These are phyloP conservation scores for Sphaerophoria taeniata DNA, from an alignment of 2,888 invertebrate species.

Conservation along the genomic window DNA sequence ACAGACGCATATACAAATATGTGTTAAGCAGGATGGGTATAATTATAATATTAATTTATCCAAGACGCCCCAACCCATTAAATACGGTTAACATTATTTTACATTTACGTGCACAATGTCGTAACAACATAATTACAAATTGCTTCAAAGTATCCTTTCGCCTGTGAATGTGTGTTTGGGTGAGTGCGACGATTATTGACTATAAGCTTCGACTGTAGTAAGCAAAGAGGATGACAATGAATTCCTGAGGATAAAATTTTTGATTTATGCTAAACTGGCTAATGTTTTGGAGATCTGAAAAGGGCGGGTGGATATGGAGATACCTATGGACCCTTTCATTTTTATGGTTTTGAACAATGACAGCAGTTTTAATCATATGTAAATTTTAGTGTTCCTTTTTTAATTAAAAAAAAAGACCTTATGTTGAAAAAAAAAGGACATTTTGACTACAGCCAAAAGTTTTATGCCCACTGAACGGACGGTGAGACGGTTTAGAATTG, in stretches of 20 bases:
- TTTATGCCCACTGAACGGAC: too few species aligned
- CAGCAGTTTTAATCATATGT: too few species aligned
- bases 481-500: too few species aligned
- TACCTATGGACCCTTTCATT: slow-evolving; percentile 40
- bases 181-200: slow-evolving; percentile 22
- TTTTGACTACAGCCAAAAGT: too few species aligned
- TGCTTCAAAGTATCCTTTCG: slow-evolving; percentile 22
- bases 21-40: not conserved
- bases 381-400: too few species aligned
- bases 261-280: slow-evolving; percentile 55
- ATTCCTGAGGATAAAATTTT: slow-evolving; percentile 41
- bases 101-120: not conserved
- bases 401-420: too few species aligned
- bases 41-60: slow-evolving; percentile 29
- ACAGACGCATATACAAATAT: not conserved
- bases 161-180: not conserved
- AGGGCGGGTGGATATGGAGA: too few species aligned
- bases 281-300: not conserved
- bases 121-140: slow-evolving; percentile 33
- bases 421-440: too few species aligned
- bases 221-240: slow-evolving; percentile 15
- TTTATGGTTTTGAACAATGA: too few species aligned
- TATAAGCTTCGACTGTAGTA: not conserved
- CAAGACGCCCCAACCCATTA: not conserved
- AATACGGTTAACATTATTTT: slow-evolving; percentile 24